Conservation (phyloP, 2,113 vertebrate species). For the Bubalus kerabau region DNA sequence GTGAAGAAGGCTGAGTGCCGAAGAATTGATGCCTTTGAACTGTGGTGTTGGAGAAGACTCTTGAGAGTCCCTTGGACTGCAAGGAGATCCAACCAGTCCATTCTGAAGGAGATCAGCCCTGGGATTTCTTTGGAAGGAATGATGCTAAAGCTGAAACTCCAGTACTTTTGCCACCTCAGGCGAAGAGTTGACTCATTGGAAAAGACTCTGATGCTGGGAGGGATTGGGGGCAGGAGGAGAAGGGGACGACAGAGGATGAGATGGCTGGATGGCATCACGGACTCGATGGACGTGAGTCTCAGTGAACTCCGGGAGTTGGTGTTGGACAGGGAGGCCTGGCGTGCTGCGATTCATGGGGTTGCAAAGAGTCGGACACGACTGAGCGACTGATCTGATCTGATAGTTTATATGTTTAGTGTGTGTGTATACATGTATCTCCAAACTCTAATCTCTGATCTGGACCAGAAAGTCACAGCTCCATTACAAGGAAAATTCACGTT, state of each 20-base stretch:
- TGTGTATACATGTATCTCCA: not conserved
- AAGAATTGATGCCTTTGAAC: not conserved
- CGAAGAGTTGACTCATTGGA: not conserved
- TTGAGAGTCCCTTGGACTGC: not conserved
- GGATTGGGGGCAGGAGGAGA: not conserved
- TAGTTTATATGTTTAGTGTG: not conserved
- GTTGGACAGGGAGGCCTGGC: not conserved
- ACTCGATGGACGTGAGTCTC: not conserved
- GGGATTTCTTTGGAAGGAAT: not conserved
- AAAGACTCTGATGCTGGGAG: not conserved
- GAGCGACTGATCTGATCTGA: not conserved
- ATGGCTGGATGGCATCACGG: not conserved
- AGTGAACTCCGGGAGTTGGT: not conserved
- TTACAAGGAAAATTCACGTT: not conserved
- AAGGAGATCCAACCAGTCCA: not conserved
- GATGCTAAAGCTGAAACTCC: not conserved
- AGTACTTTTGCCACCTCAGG: not conserved
- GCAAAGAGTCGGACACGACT: accelerated
- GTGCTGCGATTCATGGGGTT: not conserved
- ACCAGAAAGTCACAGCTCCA: not conserved
- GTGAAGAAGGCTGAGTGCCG: not conserved
- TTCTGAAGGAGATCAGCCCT: not conserved
- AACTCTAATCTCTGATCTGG: not conserved
- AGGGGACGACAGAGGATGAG: not conserved
- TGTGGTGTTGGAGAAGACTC: not conserved